phyloP scores from a whole-genome alignment of 2,797 vertebrate species.

The Darevskia mixta region DNA sequence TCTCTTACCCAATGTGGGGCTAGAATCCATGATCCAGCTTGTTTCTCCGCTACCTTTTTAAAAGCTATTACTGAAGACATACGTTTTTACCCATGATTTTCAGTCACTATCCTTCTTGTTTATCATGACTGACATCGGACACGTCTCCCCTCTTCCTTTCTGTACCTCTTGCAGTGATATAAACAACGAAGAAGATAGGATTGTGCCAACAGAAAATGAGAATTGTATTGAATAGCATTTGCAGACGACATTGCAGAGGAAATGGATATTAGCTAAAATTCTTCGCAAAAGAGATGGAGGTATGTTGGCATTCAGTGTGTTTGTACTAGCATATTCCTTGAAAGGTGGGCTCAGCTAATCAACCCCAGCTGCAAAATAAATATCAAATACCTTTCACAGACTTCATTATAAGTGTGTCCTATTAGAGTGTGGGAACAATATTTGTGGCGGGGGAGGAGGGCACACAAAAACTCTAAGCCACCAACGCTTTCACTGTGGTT shows the following conservation, averaged over 20 bases:
- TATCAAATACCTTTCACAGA: conserved; percentile 56
- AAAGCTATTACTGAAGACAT: neutral
- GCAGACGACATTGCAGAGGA: neutral
- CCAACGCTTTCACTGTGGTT: conserved; percentile 56
- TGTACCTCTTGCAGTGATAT: neutral
- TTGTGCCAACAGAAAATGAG: conserved; percentile 6
- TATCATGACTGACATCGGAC: neutral
- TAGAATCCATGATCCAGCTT: neutral
- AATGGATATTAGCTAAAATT: neutral
- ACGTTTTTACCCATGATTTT: neutral
- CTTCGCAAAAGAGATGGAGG: conserved; percentile 29
- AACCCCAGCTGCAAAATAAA: conserved; percentile 61
- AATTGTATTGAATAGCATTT: conserved; percentile 11
- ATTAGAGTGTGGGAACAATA: conserved; percentile 52
- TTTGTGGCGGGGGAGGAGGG: conserved; percentile 2
- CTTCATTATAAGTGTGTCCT: conserved; percentile 60
- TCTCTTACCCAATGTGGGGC: too few relatives aligned
- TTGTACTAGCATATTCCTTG: conserved; percentile 45
- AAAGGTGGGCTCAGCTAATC: conserved; percentile 61
- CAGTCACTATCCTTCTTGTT: neutral
- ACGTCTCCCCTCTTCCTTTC: neutral
- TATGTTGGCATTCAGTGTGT: neutral
- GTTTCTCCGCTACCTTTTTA: too few relatives aligned
- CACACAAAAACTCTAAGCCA: conserved; percentile 52
- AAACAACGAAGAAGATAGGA: neutral